Evolutionary conservation across 1,140 invertebrate genomes (phyloP).

Genomic region (Dreissena polymorpha): DNA sequence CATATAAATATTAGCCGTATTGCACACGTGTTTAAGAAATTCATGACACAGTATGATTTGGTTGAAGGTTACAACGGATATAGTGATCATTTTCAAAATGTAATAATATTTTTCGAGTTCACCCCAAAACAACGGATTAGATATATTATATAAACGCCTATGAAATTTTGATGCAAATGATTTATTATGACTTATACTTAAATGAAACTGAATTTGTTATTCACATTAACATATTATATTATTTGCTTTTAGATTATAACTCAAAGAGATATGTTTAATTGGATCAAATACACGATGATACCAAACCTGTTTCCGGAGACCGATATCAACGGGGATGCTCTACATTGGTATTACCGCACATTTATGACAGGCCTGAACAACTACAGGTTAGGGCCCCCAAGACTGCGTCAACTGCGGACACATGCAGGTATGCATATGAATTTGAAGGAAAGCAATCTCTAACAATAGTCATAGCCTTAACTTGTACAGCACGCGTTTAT

Average conservation of each 20-base stretch:
- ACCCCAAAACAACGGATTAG: neutral
- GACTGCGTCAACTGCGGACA: slow-evolving; percentile 25
- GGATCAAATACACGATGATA: slow-evolving; percentile 12
- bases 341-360: slow-evolving; percentile 25
- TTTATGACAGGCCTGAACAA: slow-evolving; percentile 11
- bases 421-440: neutral
- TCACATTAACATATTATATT: neutral
- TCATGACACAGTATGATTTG: too few species aligned
- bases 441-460: neutral
- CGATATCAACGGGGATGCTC: neutral
- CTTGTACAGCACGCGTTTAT: neutral
- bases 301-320: slow-evolving; percentile 23
- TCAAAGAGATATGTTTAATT: slow-evolving; percentile 12
- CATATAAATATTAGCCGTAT: too few species aligned
- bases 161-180: too few species aligned
- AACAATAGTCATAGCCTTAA: neutral
- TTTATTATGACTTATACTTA: too few species aligned
- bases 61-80: too few species aligned
- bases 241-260: slow-evolving; percentile 16
- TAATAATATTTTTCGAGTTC: neutral
- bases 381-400: slow-evolving; percentile 30
- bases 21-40: too few species aligned
- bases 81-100: too few species aligned
- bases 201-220: too few species aligned
- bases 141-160: too few species aligned